Conservation (phyloP, 1,140 invertebrate species). For the Leptinotarsa lineolata region DNA sequence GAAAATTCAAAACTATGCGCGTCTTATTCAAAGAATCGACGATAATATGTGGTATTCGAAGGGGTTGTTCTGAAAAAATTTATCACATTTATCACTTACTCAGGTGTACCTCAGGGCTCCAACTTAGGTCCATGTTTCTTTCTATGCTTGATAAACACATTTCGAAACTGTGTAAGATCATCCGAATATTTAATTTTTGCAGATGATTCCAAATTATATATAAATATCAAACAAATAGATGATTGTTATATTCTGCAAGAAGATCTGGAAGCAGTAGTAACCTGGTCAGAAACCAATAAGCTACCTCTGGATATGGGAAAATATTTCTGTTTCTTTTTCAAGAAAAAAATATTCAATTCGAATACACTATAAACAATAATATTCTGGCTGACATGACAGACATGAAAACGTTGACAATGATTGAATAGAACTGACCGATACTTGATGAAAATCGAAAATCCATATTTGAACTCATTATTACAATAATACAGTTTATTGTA, state of each 20-base stretch:
- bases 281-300: conserved; percentile 7
- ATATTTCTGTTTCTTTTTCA: conserved; percentile 11
- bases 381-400: too few relatives aligned
- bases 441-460: too few relatives aligned
- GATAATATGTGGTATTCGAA: conserved; percentile 13
- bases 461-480: too few relatives aligned
- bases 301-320: conserved; percentile 12
- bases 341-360: neutral
- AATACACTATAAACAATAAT: too few relatives aligned
- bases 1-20: conserved; percentile 8
- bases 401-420: too few relatives aligned
- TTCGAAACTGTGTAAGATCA: neutral
- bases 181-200: conserved; percentile 10
- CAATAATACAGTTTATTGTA: too few relatives aligned
- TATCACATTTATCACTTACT: conserved; percentile 1
- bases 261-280: conserved; percentile 17
- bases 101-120: conserved; percentile 14
- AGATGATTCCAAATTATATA: conserved; percentile 10
- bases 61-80: conserved; percentile 5
- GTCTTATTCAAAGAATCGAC: conserved; percentile 10
- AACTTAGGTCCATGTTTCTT: neutral
- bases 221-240: neutral
- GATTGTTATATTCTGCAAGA: neutral
- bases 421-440: too few relatives aligned
- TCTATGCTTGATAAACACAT: neutral